Conservation (phyloP, 2,888 invertebrate genomes). For the Leptinotarsa peninsularis region DNA sequence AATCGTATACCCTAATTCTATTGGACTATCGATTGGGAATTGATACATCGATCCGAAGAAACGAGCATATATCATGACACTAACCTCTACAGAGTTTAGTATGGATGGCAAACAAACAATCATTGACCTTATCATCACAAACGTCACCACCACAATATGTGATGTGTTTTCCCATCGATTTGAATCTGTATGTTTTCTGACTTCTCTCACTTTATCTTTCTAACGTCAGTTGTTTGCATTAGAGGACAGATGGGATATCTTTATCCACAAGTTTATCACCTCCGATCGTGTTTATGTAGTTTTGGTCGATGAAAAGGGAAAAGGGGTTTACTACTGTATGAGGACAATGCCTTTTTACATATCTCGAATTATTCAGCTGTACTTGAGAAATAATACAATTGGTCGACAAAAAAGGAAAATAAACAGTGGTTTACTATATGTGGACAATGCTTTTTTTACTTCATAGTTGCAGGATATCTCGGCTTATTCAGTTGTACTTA, state of each 20-base stretch:
- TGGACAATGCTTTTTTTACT: too few species aligned
- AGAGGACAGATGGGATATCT: conserved; percentile 25
- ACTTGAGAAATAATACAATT: too few species aligned
- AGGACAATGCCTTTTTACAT: too few species aligned
- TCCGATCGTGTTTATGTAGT: conserved; percentile 5
- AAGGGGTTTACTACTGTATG: too few species aligned
- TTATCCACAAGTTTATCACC: conserved; percentile 23
- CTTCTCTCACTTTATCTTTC: conserved; percentile 20
- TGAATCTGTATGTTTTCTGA: conserved; percentile 4
- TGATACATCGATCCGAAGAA: neutral
- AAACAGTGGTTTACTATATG: too few species aligned
- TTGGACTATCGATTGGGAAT: neutral
- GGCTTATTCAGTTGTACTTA: too few species aligned
- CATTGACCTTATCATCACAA: conserved; percentile 8
- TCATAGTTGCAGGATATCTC: too few species aligned
- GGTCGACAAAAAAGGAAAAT: too few species aligned
- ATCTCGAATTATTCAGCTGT: too few species aligned
- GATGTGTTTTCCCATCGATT: neutral
- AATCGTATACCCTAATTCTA: neutral
- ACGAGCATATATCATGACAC: neutral
- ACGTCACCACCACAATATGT: conserved; percentile 7
- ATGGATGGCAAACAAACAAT: neutral
- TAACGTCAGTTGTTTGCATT: conserved; percentile 7
- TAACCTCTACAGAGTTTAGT: neutral
- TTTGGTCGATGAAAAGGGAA: too few species aligned